Conservation (phyloP, 2,797 vertebrate species). For the Tapirus indicus region DNA sequence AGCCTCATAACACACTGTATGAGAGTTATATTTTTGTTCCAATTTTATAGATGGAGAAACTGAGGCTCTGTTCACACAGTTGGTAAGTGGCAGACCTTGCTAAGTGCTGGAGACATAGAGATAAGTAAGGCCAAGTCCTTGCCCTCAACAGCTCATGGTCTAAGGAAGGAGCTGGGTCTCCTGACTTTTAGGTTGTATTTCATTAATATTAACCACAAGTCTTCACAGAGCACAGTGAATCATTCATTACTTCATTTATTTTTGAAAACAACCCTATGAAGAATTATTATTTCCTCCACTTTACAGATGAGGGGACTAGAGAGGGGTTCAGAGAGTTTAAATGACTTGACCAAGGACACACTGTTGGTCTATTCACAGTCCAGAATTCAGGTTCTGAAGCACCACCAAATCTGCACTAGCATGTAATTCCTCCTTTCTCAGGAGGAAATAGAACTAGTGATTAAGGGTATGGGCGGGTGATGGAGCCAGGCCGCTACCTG, state of each 20-base stretch:
- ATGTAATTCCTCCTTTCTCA: background rate
- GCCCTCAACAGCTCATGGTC: background rate
- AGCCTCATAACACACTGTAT: background rate
- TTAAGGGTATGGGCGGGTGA: background rate
- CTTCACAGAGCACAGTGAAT: background rate
- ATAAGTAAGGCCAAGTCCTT: background rate
- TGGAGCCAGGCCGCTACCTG: background rate
- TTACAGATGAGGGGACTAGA: background rate
- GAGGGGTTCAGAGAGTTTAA: background rate
- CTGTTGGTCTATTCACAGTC: background rate
- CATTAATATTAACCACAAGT: background rate
- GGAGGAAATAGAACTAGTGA: background rate
- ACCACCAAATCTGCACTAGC: background rate
- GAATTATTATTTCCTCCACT: background rate
- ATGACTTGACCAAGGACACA: background rate
- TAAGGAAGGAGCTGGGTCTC: background rate
- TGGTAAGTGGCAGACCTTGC: background rate
- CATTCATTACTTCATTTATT: background rate
- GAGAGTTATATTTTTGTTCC: background rate
- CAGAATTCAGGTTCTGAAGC: background rate
- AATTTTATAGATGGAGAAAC: constrained; percentile 24
- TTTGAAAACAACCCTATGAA: background rate
- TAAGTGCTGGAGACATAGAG: background rate
- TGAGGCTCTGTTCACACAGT: constrained; percentile 2
- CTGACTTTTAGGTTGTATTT: background rate